Base-by-base conservation (phyloP, 2,888 invertebrate genomes). In the Charanyca ferruginea region DNA sequence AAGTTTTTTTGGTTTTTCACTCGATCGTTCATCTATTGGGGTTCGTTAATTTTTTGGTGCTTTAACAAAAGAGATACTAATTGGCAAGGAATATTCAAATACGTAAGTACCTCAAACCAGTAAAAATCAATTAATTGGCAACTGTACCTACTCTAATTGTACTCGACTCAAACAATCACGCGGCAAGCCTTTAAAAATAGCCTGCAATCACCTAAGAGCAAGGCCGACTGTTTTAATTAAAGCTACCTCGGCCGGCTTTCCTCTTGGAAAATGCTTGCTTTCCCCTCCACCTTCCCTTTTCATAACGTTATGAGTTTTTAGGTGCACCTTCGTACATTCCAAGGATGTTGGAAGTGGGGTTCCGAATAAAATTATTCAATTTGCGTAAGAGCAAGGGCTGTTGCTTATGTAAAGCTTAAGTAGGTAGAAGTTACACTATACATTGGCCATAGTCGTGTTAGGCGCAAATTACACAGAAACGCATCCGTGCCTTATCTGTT, bases 241-340 rank as follows among this genome's bases (percentile, higher is more conserved):
- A 52, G 53, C 32, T 47, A 57, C 55, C 57, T n/a, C 63, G 11
- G 11, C n/a, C 32, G 23, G 32, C 28, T 65, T 51, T 11, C 61
- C 45, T 42, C 64, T 53, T 42, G n/a, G 38, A 55, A 66, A 80
- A 67, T 49, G 64, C 49, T 62, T 64, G 42, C 53, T 44, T 67
- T 65, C 41, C 53, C 57, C 48, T 62, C 32, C 52, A 45, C 22
- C 48, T 61, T 45, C 58, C 25, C 28, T 66, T 77, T 58, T 42
- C 57, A 69, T 79, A 78, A 61, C 41, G 67, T 72, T 78, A 76
- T 53, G 42, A 63, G 47, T 69, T 64, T 73, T 64, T 52, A 66
- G 54, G 54, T 23, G 64, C 41, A 52, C 25, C 61, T 65, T 44
- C 16, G 47, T 22, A 38, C 32, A 13, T 47, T 44, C 25, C 47